Evolutionary conservation across 2,888 invertebrate genomes (phyloP), one percentile per base, ranked within the genome.

Genomic region (Tetrapedia diversipes): DNA sequence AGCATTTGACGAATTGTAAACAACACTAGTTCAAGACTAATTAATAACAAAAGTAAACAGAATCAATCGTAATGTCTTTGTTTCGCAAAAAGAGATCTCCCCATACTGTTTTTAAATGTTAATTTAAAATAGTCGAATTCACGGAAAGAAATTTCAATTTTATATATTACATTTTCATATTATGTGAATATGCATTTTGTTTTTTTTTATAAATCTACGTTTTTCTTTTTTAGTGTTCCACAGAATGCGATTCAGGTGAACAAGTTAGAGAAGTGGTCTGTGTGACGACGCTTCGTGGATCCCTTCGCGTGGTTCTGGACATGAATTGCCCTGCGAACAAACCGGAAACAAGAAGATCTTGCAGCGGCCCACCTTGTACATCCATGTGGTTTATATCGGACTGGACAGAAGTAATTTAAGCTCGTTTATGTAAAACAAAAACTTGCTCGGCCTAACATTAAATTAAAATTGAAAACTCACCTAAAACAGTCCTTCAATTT

Each of bases 301-400:
- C 91, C 85, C 93, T 92, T 77, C 94, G 90, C 82, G 92, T 94
- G 1, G 94, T 91, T 87, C 94, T 92, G 43, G 93, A 93, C 81
- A 94, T 93, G 89, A 95, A 94, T 24, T 96, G 95, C 90, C 92
- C 94, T 0, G 87, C 89, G 11, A 89, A 93, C 0, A 95, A 94
- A 86, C 98, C 98, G 0, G 93, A 94, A 32, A 91, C 93, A 0
- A 93, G 94, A 79, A 93, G 94, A 86, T 91, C 93, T 1, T 98
- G 98, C 88, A 92, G 89, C 29, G 92, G 92, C 88, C 86, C 86
- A 56, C 84, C 89, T 1, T 97, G 97, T 88, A 92, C 93, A 1
- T 93, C 96, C 0, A 93, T 94, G 60, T 97, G 96, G 96, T 96
- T 95, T 88, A 94, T 94, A 65, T 95, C 96, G 29, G 96, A 96